Conservation (phyloP, 2,797 vertebrate genomes). For the Anas bahamensis region DNA sequence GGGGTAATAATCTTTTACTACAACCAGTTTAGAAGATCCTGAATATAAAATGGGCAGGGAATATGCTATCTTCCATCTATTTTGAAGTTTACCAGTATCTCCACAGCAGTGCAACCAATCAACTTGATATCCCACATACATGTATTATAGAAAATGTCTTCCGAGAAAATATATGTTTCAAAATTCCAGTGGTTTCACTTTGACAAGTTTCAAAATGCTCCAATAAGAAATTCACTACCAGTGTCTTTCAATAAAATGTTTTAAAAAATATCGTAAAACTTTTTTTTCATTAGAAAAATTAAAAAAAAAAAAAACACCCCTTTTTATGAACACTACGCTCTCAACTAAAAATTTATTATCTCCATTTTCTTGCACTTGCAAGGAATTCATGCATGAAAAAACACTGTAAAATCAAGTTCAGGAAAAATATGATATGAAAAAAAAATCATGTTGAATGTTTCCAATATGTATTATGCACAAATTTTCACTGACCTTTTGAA, state of each 20-base stretch:
- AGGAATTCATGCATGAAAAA: not conserved
- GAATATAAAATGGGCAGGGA: not conserved
- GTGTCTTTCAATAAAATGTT: not conserved
- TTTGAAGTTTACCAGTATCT: not conserved
- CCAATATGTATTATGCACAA: accelerated
- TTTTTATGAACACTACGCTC: not conserved
- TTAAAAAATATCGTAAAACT: not conserved
- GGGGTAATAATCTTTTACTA: not conserved
- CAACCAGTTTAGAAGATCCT: not conserved
- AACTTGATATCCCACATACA: not conserved
- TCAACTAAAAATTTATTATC: not conserved
- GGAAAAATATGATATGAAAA: not conserved
- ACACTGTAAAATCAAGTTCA: not conserved
- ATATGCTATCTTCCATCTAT: not conserved
- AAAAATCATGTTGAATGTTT: not conserved
- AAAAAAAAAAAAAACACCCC: not conserved
- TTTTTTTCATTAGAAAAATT: not conserved
- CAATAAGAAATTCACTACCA: not conserved
- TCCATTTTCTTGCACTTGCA: not conserved
- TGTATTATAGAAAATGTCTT: not conserved
- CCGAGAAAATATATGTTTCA: not conserved
- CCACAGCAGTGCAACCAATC: not conserved
- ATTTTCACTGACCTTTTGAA: not conserved
- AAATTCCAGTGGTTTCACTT: not conserved
- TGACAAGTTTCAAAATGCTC: not conserved